Evolutionary conservation across 2,888 invertebrate genomes (phyloP).

Genomic region (Tenodera sinensis): DNA sequence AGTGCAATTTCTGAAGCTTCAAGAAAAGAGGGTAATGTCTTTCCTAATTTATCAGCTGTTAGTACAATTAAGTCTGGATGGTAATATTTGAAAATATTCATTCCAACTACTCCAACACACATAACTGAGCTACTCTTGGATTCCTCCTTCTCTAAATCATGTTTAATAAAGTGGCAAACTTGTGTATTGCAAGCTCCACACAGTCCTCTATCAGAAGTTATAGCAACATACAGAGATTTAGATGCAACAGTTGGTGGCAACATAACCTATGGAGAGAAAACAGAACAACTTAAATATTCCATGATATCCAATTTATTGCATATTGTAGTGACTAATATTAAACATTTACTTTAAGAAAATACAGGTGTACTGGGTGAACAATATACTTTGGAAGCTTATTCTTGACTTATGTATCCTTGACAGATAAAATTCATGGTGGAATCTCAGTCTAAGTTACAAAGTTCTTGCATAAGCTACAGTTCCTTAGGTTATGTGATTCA

Average conservation of each 20-base stretch:
- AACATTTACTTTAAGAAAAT: no score
- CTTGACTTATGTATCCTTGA: no score
- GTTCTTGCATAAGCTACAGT: no score
- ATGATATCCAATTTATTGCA: no score
- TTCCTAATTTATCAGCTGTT: not conserved
- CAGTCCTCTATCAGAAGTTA: not conserved
- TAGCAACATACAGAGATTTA: not conserved
- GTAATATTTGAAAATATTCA: not conserved
- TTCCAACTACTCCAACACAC: not conserved
- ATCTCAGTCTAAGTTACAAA: no score
- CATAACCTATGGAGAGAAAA: not conserved
- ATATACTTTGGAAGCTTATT: no score
- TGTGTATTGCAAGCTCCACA: not conserved
- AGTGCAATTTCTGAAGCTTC: not conserved
- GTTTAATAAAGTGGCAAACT: not conserved
- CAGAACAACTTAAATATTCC: no score
- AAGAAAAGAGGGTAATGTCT: not conserved
- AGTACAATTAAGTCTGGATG: not conserved
- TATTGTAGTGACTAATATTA: no score
- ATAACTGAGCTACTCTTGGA: not conserved
- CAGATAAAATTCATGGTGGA: no score
- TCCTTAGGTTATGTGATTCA: no score
- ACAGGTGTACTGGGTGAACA: no score
- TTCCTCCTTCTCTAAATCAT: not conserved
- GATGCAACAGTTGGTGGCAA: not conserved